Conservation (phyloP, 2,797 vertebrate species). For the Siniperca undulata region DNA sequence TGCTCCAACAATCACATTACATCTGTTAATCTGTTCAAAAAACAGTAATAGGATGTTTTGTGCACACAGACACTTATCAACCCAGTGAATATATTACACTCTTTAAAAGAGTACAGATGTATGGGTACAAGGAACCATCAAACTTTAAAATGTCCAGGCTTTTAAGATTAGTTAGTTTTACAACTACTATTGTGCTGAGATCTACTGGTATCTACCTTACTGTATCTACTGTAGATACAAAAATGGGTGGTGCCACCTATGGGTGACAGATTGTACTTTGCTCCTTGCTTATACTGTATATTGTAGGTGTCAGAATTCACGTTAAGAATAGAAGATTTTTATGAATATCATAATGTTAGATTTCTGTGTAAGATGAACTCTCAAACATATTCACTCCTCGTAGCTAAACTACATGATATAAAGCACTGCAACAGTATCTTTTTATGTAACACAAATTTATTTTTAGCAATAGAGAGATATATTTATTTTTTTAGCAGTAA, state of each 20-base stretch:
- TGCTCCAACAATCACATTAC: conserved; percentile 13
- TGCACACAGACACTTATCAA: background rate
- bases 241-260: conserved; percentile 70
- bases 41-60: background rate
- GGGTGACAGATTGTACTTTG: conserved; percentile 49
- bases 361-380: conserved; percentile 11
- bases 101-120: background rate
- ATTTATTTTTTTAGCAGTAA: conserved; percentile 58
- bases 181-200: conserved; percentile 1
- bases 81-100: background rate
- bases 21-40: background rate
- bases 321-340: background rate
- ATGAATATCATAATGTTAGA: conserved; percentile 12
- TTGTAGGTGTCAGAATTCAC: conserved; percentile 16
- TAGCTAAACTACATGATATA: conserved; percentile 21
- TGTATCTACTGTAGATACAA: conserved; percentile 42
- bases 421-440: conserved; percentile 36
- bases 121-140: background rate
- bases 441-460: conserved; percentile 63
- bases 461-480: conserved; percentile 58
- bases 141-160: background rate
- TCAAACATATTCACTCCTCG: conserved; percentile 1
- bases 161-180: background rate
- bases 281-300: conserved; percentile 5
- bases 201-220: background rate